Evolutionary conservation across 2,113 vertebrate genomes (phyloP), one percentile per base, ranked within the genome.

Genomic region (Pao palembangensis): DNA sequence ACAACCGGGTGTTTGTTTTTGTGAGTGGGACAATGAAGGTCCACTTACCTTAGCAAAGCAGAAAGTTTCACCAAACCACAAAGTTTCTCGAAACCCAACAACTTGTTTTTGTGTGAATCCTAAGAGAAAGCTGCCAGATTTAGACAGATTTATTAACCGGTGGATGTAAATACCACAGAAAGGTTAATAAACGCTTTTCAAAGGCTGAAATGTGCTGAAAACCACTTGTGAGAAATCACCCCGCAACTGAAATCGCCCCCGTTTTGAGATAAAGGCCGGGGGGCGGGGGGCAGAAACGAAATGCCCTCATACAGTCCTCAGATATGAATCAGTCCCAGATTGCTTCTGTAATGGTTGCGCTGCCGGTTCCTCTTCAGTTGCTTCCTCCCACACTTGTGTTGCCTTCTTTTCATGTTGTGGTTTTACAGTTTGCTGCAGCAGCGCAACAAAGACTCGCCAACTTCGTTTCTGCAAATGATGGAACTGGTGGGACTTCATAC

Each of bases 311-410:
- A 38, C 34, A 38, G 2, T 12, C 11, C 1, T 8, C 11, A 38
- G 34, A 12, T 38, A 38, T 38, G 15, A 18, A 25, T 7, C 20
- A 62, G 19, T 21, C 23, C 5, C 3, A 2, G 23, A 14, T 18
- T 50, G 51, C 64, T 75, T 75, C 71, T 64, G 56, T 65, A 55
- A 79, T 58, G 23, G 55, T 19, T 0, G 20, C 14, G 42, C 23
- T 13, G 49, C 12, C 2, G 1, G 6, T 17, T 38, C 34, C 34
- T 38, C 34, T 38, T 71, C 59, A 51, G 10, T 17, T 0, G 0
- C 19, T 55, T 53, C 47, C 55, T 48, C 55, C 63, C 12, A 59
- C 38, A 2, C 47, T 13, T 14, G 41, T 25, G 10, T 47, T 28
- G 7, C 3, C 19, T 41, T 48, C 18, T 46, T 25, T 47, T 51